Conservation (phyloP, 1,140 invertebrate species). For the Uloborus diversus region DNA sequence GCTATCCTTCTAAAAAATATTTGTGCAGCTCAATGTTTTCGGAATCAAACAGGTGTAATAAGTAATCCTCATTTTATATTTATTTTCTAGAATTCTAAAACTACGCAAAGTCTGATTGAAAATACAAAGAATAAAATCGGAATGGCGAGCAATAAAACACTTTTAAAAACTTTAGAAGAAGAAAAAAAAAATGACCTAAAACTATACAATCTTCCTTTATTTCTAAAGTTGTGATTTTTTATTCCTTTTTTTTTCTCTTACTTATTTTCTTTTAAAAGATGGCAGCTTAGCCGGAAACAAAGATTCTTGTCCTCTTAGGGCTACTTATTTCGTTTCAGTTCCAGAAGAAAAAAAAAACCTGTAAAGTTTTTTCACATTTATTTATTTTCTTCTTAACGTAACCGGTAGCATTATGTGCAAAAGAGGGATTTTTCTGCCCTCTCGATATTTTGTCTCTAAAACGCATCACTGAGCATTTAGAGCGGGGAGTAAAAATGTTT, state of each 20-base stretch:
- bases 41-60: too few species aligned
- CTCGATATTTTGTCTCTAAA: not conserved
- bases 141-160: too few species aligned
- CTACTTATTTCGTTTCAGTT: constrained; percentile 53
- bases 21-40: too few species aligned
- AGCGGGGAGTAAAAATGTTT: constrained; percentile 22
- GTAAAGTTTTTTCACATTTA: constrained; percentile 28
- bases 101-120: too few species aligned
- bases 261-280: constrained; percentile 43
- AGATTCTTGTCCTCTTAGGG: constrained; percentile 50
- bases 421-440: not conserved
- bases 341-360: constrained; percentile 15
- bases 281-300: constrained; percentile 50
- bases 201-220: not conserved
- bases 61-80: too few species aligned
- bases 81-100: too few species aligned
- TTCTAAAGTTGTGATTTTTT: not conserved
- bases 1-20: too few species aligned
- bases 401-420: constrained; percentile 49
- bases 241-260: not conserved
- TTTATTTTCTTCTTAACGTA: constrained; percentile 43
- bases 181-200: too few species aligned
- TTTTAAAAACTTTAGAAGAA: too few species aligned
- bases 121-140: too few species aligned
- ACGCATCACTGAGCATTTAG: constrained; percentile 39